Conservation (phyloP, 1,140 invertebrate genomes). For the Lordiphosa collinella region DNA sequence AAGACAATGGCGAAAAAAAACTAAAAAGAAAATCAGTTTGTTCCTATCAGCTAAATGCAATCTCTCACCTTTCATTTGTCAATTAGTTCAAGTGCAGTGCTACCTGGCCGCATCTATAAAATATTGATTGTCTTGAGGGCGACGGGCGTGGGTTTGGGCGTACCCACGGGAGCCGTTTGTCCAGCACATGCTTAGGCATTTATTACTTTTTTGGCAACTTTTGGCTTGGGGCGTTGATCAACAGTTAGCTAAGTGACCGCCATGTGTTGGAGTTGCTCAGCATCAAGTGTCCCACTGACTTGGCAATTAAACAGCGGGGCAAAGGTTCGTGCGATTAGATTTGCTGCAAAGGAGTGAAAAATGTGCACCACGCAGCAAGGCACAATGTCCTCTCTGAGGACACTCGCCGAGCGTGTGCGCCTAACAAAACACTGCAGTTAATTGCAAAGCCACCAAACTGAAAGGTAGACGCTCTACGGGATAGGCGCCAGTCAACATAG, state of each 20-base stretch:
- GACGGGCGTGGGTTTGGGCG: slow-evolving; percentile 28
- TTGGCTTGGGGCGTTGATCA: slow-evolving; percentile 13
- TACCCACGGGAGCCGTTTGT: slow-evolving; percentile 65
- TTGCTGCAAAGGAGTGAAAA: slow-evolving; percentile 66
- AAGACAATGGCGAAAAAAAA: slow-evolving; percentile 23
- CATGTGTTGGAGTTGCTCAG: slow-evolving; percentile 37
- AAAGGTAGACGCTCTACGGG: slow-evolving; percentile 53
- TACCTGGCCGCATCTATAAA: slow-evolving; percentile 50
- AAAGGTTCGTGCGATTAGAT: slow-evolving; percentile 48
- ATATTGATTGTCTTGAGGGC: slow-evolving; percentile 44
- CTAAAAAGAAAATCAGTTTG: slow-evolving; percentile 36
- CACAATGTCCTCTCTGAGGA: slow-evolving; percentile 23
- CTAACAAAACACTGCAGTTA: slow-evolving; percentile 63
- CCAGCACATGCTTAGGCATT: slow-evolving; percentile 53
- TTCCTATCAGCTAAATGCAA: slow-evolving; percentile 67
- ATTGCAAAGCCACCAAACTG: slow-evolving; percentile 74
- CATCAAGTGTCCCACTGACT: slow-evolving; percentile 6
- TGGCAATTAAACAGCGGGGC: slow-evolving; percentile 60
- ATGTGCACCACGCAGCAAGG: slow-evolving; percentile 46
- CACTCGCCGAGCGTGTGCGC: slow-evolving; percentile 35
- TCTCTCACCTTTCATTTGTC: slow-evolving; percentile 75
- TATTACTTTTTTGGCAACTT: slow-evolving; percentile 5
- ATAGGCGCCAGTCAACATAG: slow-evolving; percentile 57
- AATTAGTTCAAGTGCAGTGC: slow-evolving; percentile 69
- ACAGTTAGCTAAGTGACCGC: slow-evolving; percentile 22